Evolutionary conservation across 2,113 vertebrate species (phyloP).

Genomic region (Accipiter cooperii): DNA sequence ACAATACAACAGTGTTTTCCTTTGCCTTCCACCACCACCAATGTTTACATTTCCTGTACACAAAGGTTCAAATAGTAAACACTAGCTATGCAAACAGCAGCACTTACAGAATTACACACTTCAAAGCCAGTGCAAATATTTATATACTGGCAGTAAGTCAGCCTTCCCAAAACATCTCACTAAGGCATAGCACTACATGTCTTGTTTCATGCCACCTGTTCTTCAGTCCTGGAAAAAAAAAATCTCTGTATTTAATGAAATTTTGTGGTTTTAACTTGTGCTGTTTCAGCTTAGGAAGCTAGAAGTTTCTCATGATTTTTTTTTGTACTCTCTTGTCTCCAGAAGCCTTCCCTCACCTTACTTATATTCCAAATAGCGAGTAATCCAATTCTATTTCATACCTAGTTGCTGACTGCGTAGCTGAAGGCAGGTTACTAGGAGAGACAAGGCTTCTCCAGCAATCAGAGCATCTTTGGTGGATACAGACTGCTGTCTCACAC

Average conservation of each 20-base stretch:
- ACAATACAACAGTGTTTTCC: not conserved
- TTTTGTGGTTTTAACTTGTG: not conserved
- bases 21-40: not conserved
- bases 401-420: slow-evolving; percentile 93
- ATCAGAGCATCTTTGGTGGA: slow-evolving; percentile 96
- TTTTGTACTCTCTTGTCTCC: not conserved
- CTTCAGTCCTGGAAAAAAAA: not conserved
- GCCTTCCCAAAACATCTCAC: not conserved
- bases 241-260: not conserved
- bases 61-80: not conserved
- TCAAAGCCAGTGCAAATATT: slow-evolving; percentile 27
- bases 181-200: not conserved
- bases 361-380: not conserved
- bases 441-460: slow-evolving; percentile 92
- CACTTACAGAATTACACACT: not conserved
- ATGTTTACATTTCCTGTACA: not conserved
- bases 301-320: not conserved
- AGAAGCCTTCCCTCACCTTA: not conserved
- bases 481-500: slow-evolving; percentile 89
- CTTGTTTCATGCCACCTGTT: not conserved
- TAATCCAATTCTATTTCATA: slow-evolving; percentile 39
- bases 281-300: not conserved
- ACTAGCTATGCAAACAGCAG: not conserved
- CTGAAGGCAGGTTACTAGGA: slow-evolving; percentile 95
- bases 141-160: not conserved